Evolutionary conservation across 2,888 invertebrate species (phyloP), one percentile per base, ranked within the genome.

Genomic region (Platynereis dumerilii): DNA sequence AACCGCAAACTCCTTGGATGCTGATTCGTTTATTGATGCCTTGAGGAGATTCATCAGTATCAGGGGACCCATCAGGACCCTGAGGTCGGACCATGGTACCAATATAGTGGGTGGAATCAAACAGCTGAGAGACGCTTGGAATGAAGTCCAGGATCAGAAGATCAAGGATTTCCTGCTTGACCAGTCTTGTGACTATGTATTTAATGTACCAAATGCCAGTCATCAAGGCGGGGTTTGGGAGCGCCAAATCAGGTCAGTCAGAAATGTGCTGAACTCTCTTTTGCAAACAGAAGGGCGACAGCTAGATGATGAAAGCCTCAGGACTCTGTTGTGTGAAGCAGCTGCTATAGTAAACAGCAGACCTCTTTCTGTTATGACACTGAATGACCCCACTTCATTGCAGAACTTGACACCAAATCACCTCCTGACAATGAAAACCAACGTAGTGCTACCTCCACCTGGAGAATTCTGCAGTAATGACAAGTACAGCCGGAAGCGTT

Each of bases 131-230:
- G 22, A 45, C 44, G 45, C 60, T 2, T 39, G 60, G 2, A 2
- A 34, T 39, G 60, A 64, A 39, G 29, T 67, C 10, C 39, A 60
- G 20, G 57, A 55, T 20, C 57, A 65, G 15, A 48, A 20, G 27
- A 22, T 67, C 1, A 17, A 29, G 20, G 7, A 28, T 1, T 34
- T 45, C 24, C 44, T 67, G 5, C 2, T 27, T 10, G 44, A 64
- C 2, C 24, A 54, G 15, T 22, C 27, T 5, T 59, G 64, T 65
- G 60, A 60, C 22, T 67, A 52, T 22, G 26, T 64, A 42, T 15
- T 69, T 60, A 75, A 73, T 65, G 70, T 71, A 7, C 73, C 75
- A 5, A 73, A n/a, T n/a, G n/a, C n/a, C n/a, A n/a, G n/a, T n/a
- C n/a, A n/a, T n/a, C n/a, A n/a, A n/a, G n/a, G n/a, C 73, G 1